Percentiles rank a stretch among this genome's conserved stretches.
These are phyloP conservation scores for Calliphora vomitoria DNA, from an alignment of 2,888 invertebrate species.

Conservation along the genomic window DNA sequence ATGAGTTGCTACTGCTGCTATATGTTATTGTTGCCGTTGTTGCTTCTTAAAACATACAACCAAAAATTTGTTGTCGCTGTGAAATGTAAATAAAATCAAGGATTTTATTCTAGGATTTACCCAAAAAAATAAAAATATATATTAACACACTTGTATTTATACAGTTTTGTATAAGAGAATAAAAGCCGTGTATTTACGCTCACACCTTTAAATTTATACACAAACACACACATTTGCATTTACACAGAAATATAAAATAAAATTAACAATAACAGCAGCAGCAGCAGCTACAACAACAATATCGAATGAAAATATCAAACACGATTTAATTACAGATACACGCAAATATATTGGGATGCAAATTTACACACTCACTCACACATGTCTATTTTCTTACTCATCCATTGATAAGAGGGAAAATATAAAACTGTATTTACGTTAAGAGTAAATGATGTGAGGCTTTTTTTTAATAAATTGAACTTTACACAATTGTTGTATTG, in stretches of 20 bases:
- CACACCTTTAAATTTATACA: conserved; percentile 9
- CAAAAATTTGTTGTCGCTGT: conserved; percentile 49
- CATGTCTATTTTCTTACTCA: not conserved
- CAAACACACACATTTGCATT: not conserved
- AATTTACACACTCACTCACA: not conserved
- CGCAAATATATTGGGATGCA: conserved; percentile 1
- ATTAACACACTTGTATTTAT: not conserved
- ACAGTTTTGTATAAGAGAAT: not conserved
- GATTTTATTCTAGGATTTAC: conserved; percentile 34
- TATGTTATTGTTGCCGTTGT: not conserved
- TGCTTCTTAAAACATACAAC: conserved; percentile 36
- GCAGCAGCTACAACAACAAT: not conserved
- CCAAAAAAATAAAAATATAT: not conserved
- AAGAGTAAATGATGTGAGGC: not conserved
- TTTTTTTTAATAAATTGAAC: conserved; percentile 14
- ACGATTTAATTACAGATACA: conserved; percentile 39
- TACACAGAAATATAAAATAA: conserved; percentile 3
- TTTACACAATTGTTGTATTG: not conserved
- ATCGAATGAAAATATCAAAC: conserved; percentile 24
- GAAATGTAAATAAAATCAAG: conserved; percentile 63
- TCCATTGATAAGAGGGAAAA: not conserved
- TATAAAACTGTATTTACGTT: not conserved
- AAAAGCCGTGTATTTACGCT: not conserved
- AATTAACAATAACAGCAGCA: not conserved
- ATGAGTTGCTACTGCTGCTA: not conserved